Percentiles rank a stretch among this genome's conserved stretches.
phyloP scores from a whole-genome alignment of 2,888 invertebrate species.

The Drosophila prostipennis region DNA sequence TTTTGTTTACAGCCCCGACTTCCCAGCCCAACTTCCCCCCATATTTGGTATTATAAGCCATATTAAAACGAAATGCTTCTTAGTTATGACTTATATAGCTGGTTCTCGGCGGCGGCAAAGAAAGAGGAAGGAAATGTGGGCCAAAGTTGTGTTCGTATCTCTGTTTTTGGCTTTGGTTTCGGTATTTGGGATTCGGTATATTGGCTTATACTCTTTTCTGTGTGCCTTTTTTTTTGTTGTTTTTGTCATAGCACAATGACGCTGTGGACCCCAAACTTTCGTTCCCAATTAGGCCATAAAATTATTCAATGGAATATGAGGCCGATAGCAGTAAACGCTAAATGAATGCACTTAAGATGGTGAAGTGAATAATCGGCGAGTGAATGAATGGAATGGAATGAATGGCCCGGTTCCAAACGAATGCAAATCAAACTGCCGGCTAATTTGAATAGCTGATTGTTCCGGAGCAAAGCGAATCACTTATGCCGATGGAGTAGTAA shows the following conservation, averaged over 20 bases:
- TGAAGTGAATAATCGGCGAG: neutral
- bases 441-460: slow-evolving; percentile 29
- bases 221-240: no score
- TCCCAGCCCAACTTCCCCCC: slow-evolving; percentile 35
- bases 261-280: slow-evolving; percentile 46
- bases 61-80: slow-evolving; percentile 41
- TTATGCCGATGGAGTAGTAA: slow-evolving; percentile 10
- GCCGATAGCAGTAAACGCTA: slow-evolving; percentile 29
- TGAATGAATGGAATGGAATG: slow-evolving; percentile 23
- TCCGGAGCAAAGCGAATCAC: slow-evolving; percentile 12
- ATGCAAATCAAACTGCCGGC: slow-evolving; percentile 20
- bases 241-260: slow-evolving; percentile 32
- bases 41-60: slow-evolving; percentile 42
- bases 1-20: slow-evolving; percentile 35
- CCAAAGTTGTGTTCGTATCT: slow-evolving; percentile 25
- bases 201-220: slow-evolving; percentile 9
- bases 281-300: slow-evolving; percentile 57
- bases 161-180: slow-evolving; percentile 19
- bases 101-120: neutral
- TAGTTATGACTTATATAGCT: slow-evolving; percentile 23
- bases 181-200: slow-evolving; percentile 12
- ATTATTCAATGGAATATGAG: slow-evolving; percentile 41
- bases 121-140: slow-evolving; percentile 32
- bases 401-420: slow-evolving; percentile 14
- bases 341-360: slow-evolving; percentile 28